Evolutionary conservation across 2,888 invertebrate genomes (phyloP), one percentile per base, ranked within the genome.

Genomic region (Melanostoma scalare): DNA sequence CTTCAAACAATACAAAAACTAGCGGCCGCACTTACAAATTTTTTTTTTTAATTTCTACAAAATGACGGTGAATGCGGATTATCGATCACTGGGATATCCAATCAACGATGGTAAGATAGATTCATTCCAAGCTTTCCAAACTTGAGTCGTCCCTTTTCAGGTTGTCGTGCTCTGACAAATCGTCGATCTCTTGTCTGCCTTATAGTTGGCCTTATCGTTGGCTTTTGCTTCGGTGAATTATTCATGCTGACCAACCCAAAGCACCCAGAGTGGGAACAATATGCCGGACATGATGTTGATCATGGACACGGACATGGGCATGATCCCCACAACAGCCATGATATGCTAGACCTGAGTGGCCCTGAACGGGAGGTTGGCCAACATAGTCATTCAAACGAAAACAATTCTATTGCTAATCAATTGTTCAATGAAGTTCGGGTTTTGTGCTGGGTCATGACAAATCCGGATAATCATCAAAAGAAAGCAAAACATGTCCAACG

Each of bases 391-490:
- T 92, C 91, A 77, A 93, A 94, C 86, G 96, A 96, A 88, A 95
- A 95, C 89, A 91, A 91, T 9, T 91, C 92, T 0, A 89, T 96
- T 5, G 97, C 97, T 0, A 93, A 94, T 86, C 93, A 94, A 84
- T 90, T 98, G 84, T 92, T 94, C 9, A 93, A 94, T 85, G 94
- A 95, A 87, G 96, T 99, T 38, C 93, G 96, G 65, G 95, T 99
- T 77, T 92, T 99, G 0, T 99, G 99, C 90, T 99, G 99, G 99
- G 93, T 99, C 46, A 97, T 99, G 97, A 99, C 99, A 0, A 96
- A 95, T 85, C 99, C 99, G 0, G 92, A 92, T 36, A 99, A 97
- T 91, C 98, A 98, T 88, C 93, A 96, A 88, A 94, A 93, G 86
- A 97, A 97, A 91, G 99, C 99, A 0, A 94, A 93, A 20, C 98